Percentiles rank a stretch among this genome's conserved stretches.
phyloP scores from a whole-genome alignment of 1,140 invertebrate genomes.

The Ganaspis sp. region DNA sequence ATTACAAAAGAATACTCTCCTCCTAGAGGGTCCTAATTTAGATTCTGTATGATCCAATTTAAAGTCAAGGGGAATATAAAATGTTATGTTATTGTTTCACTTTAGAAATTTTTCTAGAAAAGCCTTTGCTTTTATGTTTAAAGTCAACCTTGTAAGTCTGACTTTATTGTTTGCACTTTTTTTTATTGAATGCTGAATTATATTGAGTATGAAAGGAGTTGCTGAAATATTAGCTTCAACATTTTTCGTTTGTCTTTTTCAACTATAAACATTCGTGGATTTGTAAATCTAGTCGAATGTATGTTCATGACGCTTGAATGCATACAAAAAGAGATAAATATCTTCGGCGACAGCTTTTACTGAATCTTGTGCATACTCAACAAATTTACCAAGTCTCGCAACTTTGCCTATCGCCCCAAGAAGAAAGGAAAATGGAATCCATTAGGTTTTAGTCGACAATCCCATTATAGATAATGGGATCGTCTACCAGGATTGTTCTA shows the following conservation, averaged over 20 bases:
- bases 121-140: background rate
- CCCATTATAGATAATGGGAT: conserved; percentile 45
- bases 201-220: background rate
- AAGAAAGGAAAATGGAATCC: conserved; percentile 30
- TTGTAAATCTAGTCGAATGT: background rate
- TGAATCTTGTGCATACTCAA: background rate
- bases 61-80: conserved; percentile 14
- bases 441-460: conserved; percentile 40
- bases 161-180: background rate
- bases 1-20: background rate
- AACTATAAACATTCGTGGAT: background rate
- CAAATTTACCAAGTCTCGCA: conserved; percentile 16
- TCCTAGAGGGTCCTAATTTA: background rate
- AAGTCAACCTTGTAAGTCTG: background rate
- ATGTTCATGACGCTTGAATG: background rate
- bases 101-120: background rate
- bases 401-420: conserved; percentile 4
- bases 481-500: conserved; percentile 39
- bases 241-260: background rate
- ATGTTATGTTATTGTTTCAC: background rate
- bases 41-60: background rate
- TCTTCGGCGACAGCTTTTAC: background rate
- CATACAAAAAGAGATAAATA: background rate
- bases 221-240: background rate
- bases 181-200: background rate